Evolutionary conservation across 2,797 vertebrate species (phyloP).

Genomic region (Morelia viridis): DNA sequence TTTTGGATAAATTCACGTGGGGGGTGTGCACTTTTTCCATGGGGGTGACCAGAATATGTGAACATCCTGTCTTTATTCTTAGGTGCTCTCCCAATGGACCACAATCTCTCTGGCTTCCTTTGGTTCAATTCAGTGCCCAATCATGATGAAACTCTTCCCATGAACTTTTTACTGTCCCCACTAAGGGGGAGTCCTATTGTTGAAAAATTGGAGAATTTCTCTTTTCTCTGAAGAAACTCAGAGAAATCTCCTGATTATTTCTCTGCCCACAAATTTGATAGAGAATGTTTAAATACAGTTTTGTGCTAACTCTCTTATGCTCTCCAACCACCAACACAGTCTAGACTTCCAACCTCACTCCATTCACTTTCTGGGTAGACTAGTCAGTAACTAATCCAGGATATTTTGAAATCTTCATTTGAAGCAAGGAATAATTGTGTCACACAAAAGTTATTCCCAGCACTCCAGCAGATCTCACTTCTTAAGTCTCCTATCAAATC

Average conservation of each 20-base stretch:
- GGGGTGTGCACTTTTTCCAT: not conserved
- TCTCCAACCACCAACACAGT: not conserved
- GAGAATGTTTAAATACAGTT: not conserved
- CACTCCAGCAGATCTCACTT: not conserved
- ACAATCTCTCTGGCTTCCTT: not conserved
- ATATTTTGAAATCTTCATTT: not conserved
- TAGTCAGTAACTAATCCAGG: not conserved
- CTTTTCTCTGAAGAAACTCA: not conserved
- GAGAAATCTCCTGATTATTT: not conserved
- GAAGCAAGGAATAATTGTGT: not conserved
- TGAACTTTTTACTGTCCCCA: not conserved
- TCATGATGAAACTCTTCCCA: not conserved
- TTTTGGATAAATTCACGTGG: not conserved
- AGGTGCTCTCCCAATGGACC: not conserved
- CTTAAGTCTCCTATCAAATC: not conserved
- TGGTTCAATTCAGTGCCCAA: not conserved
- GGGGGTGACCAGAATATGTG: not conserved
- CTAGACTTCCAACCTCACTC: not conserved
- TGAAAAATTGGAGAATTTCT: not conserved
- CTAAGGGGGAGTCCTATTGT: no score
- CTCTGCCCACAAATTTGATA: not conserved
- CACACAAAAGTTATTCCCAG: not conserved
- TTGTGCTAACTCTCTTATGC: not conserved
- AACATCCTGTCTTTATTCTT: not conserved
- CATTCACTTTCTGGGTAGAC: not conserved